Base-by-base conservation (phyloP, 2,113 vertebrate genomes). In the Ornithorhynchus anatinus region DNA sequence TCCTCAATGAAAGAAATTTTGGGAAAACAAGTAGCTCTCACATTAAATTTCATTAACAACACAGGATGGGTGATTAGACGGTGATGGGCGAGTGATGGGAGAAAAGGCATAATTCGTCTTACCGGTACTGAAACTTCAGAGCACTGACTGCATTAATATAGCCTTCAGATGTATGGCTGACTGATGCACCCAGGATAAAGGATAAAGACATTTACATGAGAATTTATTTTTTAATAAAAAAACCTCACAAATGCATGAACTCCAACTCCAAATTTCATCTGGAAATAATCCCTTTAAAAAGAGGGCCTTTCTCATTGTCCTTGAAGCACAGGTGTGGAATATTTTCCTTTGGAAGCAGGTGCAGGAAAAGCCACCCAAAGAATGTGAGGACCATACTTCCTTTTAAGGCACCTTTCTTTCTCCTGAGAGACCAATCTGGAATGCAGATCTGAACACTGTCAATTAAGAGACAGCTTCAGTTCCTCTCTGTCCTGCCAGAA, bases 261-360 rank as follows among this genome's bases (percentile, higher is more conserved):
- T 45, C 64, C 61, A 82, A 50, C 36, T 66, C 60, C n/a, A n/a
- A n/a, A n/a, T n/a, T n/a, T n/a, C 31, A 39, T 8, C 69, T 58
- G 33, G 68, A 86, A 76, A 58, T 45, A 40, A 74, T 63, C 57
- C 65, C 16, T 63, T 77, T 59, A 59, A 72, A 75, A 75, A 38
- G 59, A 35, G 25, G 73, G 16, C 6, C 10, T 72, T 78, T 67
- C 50, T 82, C 4, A 3, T 70, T 54, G 14, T 51, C 47, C 38
- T 63, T 72, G 56, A 50, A 43, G 61, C 68, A 38, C 22, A 7
- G 33, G 19, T 17, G 42, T 16, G 11, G 57, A 45, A 68, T 52
- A 25, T 77, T 82, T 51, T 29, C 16, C 68, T 43, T 40, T 20
- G 9, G 50, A 75, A 86, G 69, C 48, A 81, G 77, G 31, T 57